Base-by-base conservation (phyloP, 1,140 invertebrate genomes). In the Aphelinus certus region DNA sequence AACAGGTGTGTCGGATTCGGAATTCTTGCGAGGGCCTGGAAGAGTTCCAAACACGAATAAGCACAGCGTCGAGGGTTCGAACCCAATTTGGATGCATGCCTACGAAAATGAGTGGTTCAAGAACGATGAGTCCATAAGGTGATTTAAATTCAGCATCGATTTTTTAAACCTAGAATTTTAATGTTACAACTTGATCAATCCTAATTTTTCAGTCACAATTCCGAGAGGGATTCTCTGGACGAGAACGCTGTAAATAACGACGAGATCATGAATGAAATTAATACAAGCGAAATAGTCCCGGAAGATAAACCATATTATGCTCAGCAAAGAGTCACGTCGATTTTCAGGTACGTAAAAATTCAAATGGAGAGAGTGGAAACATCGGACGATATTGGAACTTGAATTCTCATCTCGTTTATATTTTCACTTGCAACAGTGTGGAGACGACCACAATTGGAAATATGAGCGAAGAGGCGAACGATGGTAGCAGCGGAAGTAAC, bases 61-160 rank as follows among this genome's bases (percentile, higher is more conserved):
- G 83, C 96, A 97, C 84, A 96, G 95, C 80, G 92, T 94, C 3
- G 95, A 97, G 87, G 96, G 96, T 51, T 96, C 95, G 6, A 98
- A 98, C 89, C 96, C 96, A 0, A 97, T 98, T 79, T 98, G 96
- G 96, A 92, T 97, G 86, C 94, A 96, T 80, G 94, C 95, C 5
- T 97, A 97, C 82, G 95, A 97, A 86, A 97, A 97, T 85, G 95
- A 96, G 83, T 97, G 96, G 95, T 97, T 95, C 83, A 97, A 97
- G 87, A 93, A 92, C 74, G 94, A 95, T 75, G 94, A 95, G 80
- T 94, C 94, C 42, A 89, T 91, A 51, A 93, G 92, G 91, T 94
- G 89, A 87, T 43, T 62, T 43, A 9, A 65, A 26, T 26, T 26
- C 26, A 26, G 26, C 26, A 26, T 68, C 5, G 2, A 47, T 75